Base-by-base conservation (phyloP, 2,888 invertebrate species). In the Tenthredo amoena region DNA sequence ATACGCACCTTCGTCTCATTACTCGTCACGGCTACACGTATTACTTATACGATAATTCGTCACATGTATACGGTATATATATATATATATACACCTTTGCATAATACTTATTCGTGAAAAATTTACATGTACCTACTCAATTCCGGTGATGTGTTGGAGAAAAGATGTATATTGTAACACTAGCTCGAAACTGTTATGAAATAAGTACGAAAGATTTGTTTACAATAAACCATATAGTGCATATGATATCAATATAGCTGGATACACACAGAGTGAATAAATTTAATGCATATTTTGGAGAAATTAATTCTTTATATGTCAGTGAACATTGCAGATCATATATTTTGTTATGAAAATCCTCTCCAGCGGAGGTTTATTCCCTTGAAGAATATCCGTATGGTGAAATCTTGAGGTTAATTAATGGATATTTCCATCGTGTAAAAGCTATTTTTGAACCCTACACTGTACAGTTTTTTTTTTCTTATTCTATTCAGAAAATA, bases 1-100 rank as follows among this genome's bases (percentile, higher is more conserved):
- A 62, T 81, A 58, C 40, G 15, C 77, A 21, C 6, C 81, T 21
- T 58, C 62, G 34, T 62, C 58, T 10, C 34, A n/a, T 37, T 58
- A 74, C 72, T 74, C 21, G 21, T 43, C 58, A 40, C 5, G 0
- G 68, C 12, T 31, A 31, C 31, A 77, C 40, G n/a, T 62, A 77
- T 77, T 55, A 77, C 47, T 40, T 31, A 55, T 18, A 55, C 55
- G 76, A 77, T 77, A 77, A 77, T 76, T 55, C 21, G 31, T 77
- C 77, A 40, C 1, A 77, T 31, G 18, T 50, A 50, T 47, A 10
- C 26, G 21, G 21, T 43, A 21, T 58, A 7, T 26, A 68, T 18
- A 68, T 18, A 34, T 68, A 71, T 37, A 12, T 71, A 40, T 68
- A 31, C 34, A 68, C 9, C 9, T 34, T 71, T n/a, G 4, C 71